These are phyloP conservation scores for Pelobates cultripes DNA, from an alignment of 2,797 vertebrate species.

Conservation along the genomic window DNA sequence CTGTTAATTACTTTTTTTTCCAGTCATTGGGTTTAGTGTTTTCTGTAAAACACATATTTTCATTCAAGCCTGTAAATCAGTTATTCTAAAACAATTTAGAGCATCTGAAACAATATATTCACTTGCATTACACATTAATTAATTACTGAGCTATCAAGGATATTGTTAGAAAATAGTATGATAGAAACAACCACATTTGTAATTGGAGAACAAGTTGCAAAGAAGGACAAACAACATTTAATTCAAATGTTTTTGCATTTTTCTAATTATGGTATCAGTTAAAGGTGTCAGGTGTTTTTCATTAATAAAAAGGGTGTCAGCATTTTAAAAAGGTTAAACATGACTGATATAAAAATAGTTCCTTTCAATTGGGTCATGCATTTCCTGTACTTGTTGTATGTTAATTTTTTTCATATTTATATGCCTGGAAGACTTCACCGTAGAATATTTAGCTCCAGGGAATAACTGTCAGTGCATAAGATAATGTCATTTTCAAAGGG, in stretches of 20 bases:
- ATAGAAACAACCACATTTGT: no score
- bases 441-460: slow-evolving; percentile 68
- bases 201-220: neutral
- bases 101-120: no score
- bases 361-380: slow-evolving; percentile 71
- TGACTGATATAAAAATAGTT: slow-evolving; percentile 69
- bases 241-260: neutral
- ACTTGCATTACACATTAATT: no score
- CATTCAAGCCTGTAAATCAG: no score
- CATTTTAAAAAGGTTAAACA: slow-evolving; percentile 9
- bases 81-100: no score
- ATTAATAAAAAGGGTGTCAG: neutral
- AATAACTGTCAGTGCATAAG: slow-evolving; percentile 69
- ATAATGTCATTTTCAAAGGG: slow-evolving; percentile 72
- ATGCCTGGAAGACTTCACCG: slow-evolving; percentile 60
- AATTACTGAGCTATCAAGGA: no score
- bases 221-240: neutral
- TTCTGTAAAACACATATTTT: no score
- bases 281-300: neutral
- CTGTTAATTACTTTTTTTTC: no score
- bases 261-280: neutral
- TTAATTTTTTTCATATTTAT: slow-evolving; percentile 69
- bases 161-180: no score
- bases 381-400: slow-evolving; percentile 75
- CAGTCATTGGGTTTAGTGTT: no score